Conservation (phyloP, 2,113 vertebrate genomes). For the Tamias sibiricus region DNA sequence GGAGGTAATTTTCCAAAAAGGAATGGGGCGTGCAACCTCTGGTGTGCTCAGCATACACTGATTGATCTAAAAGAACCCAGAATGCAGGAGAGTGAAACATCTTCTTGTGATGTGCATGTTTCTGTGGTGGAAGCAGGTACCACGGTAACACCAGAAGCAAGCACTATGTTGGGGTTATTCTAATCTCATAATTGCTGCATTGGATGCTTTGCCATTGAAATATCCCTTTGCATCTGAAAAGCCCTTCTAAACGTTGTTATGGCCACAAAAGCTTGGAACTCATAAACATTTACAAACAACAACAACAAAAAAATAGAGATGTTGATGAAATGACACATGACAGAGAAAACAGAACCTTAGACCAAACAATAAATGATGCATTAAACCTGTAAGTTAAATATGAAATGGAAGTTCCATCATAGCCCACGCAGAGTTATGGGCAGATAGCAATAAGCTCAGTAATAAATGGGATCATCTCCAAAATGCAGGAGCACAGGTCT, state of each 20-base stretch:
- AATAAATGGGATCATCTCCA: not conserved
- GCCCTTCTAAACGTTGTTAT: not conserved
- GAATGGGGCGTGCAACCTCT: not conserved
- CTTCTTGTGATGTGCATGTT: not conserved
- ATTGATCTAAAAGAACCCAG: not conserved
- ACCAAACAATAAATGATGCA: not conserved
- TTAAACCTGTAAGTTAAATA: not conserved
- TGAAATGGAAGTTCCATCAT: not conserved
- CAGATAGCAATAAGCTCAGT: not conserved
- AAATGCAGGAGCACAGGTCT: accelerated
- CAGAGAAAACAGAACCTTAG: not conserved
- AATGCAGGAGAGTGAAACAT: not conserved
- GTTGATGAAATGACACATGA: not conserved
- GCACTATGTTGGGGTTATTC: not conserved
- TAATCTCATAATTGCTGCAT: not conserved
- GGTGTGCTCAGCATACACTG: not conserved
- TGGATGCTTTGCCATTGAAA: not conserved
- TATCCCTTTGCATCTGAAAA: not conserved
- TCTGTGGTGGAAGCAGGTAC: not conserved
- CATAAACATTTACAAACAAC: conserved; percentile 21
- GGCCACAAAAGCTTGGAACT: conserved; percentile 4
- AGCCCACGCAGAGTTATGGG: not conserved
- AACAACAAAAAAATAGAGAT: conserved; percentile 39
- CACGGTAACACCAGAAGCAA: not conserved
- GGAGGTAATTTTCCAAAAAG: not conserved